Conservation (phyloP, 2,888 invertebrate genomes). For the Scaptomyza parva region DNA sequence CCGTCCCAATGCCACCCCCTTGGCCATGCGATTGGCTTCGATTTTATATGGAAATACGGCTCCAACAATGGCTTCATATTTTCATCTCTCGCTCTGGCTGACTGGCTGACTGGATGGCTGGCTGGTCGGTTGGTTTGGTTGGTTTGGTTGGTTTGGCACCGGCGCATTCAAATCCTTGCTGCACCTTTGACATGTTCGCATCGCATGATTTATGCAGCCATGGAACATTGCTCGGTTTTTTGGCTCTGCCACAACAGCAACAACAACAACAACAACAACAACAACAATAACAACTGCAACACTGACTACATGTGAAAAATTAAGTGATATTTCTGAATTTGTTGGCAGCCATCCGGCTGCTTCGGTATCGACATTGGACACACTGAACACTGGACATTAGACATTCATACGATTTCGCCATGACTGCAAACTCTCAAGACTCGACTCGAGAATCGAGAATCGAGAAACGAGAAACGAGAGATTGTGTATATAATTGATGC, state of each 20-base stretch:
- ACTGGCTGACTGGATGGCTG: constrained; percentile 6
- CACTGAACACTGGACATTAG: constrained; percentile 17
- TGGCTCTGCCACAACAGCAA: constrained; percentile 30
- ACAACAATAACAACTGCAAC: constrained; percentile 38
- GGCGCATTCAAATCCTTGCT: constrained; percentile 78
- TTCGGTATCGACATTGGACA: constrained; percentile 20
- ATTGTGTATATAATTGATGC: constrained; percentile 79
- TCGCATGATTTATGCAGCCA: constrained; percentile 79
- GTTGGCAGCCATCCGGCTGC: constrained; percentile 69
- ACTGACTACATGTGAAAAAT: constrained; percentile 71
- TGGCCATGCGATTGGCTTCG: constrained; percentile 52
- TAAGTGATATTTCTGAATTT: constrained; percentile 80
- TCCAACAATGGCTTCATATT: constrained; percentile 79
- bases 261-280: no score
- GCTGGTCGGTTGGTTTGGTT: constrained; percentile 4
- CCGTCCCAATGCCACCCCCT: constrained; percentile 4
- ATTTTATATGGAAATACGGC: constrained; percentile 76
- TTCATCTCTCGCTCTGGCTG: constrained; percentile 58
- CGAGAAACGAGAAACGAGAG: no score
- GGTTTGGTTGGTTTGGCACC: constrained; percentile 25
- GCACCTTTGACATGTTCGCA: constrained; percentile 77
- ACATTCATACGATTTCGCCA: constrained; percentile 3
- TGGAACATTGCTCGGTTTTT: constrained; percentile 58
- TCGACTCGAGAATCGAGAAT: constrained; percentile 5
- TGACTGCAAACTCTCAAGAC: not conserved